These are phyloP conservation scores for Albula glossodonta DNA, from an alignment of 2,113 vertebrate species.

Conservation along the genomic window DNA sequence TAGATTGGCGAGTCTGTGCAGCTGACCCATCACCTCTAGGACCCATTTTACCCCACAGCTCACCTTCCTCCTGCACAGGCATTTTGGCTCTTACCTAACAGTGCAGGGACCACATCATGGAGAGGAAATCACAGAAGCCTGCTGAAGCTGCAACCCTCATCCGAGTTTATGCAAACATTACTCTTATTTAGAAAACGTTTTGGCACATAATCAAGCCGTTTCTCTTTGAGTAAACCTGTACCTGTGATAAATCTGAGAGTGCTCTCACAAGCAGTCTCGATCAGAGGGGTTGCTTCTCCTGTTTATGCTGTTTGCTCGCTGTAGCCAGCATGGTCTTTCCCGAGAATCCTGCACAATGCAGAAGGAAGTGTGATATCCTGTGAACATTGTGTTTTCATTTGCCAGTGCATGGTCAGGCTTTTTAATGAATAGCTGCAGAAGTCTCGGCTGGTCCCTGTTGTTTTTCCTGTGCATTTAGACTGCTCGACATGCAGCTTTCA, in stretches of 20 bases:
- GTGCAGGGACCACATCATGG: no score
- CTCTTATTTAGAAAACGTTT: background rate
- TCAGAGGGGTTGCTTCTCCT: background rate
- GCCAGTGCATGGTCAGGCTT: slow-evolving; percentile 19
- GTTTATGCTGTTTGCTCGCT: background rate
- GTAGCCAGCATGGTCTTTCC: background rate
- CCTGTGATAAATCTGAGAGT: background rate
- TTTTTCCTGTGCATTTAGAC: slow-evolving; percentile 24
- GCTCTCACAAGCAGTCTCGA: background rate
- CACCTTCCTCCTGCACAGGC: no score
- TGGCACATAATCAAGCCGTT: background rate
- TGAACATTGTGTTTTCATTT: background rate
- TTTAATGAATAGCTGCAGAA: background rate
- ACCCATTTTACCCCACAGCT: no score
- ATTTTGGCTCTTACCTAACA: no score
- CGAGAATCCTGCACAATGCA: background rate
- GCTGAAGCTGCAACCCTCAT: no score
- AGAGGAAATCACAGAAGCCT: no score
- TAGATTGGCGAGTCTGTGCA: no score
- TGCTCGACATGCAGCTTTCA: slow-evolving; percentile 5
- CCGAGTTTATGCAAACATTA: no score
- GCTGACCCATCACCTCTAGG: no score
- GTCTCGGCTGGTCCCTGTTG: slow-evolving; percentile 32
- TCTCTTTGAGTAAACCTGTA: background rate
- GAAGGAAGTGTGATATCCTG: background rate